A percentile compares a stretch with the other conserved stretches of the same genome.
Evolutionary conservation across 2,888 invertebrate genomes (phyloP).

Genomic region (Erpobdella octoculata): DNA sequence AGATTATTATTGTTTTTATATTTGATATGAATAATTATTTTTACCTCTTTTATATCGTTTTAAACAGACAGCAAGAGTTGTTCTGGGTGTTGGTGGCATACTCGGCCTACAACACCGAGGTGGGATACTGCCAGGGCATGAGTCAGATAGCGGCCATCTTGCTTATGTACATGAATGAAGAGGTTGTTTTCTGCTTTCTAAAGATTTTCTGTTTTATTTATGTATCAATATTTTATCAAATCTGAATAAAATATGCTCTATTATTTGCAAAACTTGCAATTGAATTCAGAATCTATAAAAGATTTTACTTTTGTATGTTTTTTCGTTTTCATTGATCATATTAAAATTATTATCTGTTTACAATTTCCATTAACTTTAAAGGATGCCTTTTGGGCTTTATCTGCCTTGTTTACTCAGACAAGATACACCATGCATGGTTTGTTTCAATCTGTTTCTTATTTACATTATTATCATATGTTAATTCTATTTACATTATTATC

Average conservation of each 20-base stretch:
- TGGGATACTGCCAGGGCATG: conserved; percentile 76
- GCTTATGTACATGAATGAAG: conserved; percentile 91
- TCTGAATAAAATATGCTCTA: neutral
- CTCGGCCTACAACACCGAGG: conserved; percentile 84
- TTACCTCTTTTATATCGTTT: neutral
- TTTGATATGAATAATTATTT: neutral
- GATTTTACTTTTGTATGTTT: too few species aligned
- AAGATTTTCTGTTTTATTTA: neutral
- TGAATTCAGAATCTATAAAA: too few species aligned
- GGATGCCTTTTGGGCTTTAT: conserved; percentile 95
- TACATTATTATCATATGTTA: too few species aligned
- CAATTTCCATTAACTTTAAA: conserved; percentile 43
- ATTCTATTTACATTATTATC: too few species aligned
- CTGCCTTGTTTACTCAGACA: conserved; percentile 76
- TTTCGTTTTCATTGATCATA: too few species aligned
- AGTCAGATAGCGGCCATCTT: conserved; percentile 92
- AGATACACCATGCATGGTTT: conserved; percentile 93
- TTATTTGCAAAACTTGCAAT: too few species aligned
- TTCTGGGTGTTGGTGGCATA: conserved; percentile 95
- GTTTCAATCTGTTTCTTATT: too few species aligned
- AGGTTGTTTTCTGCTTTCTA: too few species aligned
- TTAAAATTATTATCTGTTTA: neutral
- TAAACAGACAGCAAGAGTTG: conserved; percentile 71
- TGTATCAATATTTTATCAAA: neutral
- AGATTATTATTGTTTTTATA: neutral